phyloP scores from a whole-genome alignment of 2,888 invertebrate species.

The Drosophila lacicola region DNA sequence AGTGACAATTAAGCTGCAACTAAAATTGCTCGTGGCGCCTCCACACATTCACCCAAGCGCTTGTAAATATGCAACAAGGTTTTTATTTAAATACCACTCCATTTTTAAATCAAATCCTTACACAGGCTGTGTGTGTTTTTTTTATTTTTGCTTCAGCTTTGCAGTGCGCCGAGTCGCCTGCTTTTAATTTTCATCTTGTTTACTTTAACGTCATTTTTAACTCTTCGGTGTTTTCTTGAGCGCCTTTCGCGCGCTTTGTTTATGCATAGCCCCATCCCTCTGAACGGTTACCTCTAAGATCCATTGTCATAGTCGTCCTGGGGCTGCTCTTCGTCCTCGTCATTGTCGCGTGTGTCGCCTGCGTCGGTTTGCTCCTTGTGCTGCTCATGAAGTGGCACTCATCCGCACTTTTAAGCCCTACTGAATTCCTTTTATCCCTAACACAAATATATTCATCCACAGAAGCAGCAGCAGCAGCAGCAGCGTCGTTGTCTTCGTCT shows the following conservation, averaged over 20 bases:
- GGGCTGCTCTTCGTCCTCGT: conserved; percentile 19
- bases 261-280: conserved; percentile 27
- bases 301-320: conserved; percentile 53
- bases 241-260: conserved; percentile 63
- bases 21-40: conserved; percentile 67
- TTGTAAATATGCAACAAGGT: conserved; percentile 75
- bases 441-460: conserved; percentile 83
- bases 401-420: conserved; percentile 82
- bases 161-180: conserved; percentile 32
- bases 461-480: conserved; percentile 32
- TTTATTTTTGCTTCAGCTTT: conserved; percentile 25
- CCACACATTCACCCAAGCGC: conserved; percentile 30
- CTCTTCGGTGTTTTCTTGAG: conserved; percentile 79
- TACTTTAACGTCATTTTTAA: conserved; percentile 82
- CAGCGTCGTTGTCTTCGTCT: conserved; percentile 27
- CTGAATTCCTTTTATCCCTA: conserved; percentile 84
- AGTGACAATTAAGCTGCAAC: conserved; percentile 77
- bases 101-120: conserved; percentile 79
- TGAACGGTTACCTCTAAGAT: conserved; percentile 46
- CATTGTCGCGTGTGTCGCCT: conserved; percentile 53
- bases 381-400: conserved; percentile 80
- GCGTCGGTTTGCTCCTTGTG: conserved; percentile 62
- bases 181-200: conserved; percentile 81
- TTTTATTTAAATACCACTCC: conserved; percentile 80
- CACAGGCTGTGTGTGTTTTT: conserved; percentile 32